Conservation (phyloP, 2,797 vertebrate species). For the Malurus splendens region DNA sequence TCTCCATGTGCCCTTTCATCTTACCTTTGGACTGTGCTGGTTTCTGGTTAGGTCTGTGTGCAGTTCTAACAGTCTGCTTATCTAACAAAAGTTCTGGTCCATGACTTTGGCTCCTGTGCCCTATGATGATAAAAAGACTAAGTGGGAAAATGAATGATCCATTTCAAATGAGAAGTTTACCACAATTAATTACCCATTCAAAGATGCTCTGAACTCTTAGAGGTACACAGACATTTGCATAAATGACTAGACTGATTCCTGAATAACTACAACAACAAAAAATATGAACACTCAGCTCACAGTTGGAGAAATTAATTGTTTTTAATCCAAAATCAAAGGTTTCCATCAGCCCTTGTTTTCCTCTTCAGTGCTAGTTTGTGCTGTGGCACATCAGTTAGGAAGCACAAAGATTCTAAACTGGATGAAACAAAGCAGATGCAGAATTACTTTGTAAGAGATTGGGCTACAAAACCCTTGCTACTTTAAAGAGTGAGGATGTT, state of each 20-base stretch:
- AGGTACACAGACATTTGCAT: background rate
- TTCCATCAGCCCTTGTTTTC: background rate
- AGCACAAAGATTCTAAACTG: background rate
- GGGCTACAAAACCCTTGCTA: background rate
- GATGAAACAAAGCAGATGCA: background rate
- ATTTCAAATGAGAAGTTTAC: background rate
- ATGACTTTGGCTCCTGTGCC: background rate
- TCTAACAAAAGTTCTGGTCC: background rate
- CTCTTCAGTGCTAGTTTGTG: background rate
- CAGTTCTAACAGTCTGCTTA: background rate
- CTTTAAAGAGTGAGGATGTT: background rate
- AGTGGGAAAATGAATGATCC: background rate
- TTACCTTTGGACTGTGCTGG: background rate
- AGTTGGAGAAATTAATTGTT: background rate
- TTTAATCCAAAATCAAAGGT: background rate
- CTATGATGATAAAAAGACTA: background rate
- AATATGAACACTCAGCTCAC: background rate
- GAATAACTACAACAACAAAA: background rate
- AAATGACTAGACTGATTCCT: background rate
- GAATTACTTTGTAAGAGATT: background rate
- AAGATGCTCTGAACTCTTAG: background rate
- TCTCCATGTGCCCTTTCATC: rapidly evolving
- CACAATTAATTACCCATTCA: background rate
- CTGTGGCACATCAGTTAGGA: background rate
- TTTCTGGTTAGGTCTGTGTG: background rate